Base-by-base conservation (phyloP, 1,140 invertebrate species). In the Macrobrachium rosenbergii region DNA sequence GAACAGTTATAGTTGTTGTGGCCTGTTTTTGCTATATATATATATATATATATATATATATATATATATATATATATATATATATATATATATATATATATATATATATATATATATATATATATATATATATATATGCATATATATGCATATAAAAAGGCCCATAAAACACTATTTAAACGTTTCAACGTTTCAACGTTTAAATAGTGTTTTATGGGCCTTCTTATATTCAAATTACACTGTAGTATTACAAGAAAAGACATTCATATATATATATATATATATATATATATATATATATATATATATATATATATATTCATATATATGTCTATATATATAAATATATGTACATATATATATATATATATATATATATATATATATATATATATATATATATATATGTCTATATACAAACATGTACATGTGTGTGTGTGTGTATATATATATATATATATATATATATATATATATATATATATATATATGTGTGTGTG, bases 251-350 rank as follows among this genome's bases (percentile, higher is more conserved):
- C n/a, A n/a, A n/a, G n/a, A n/a, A n/a, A n/a, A n/a, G n/a, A n/a
- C n/a, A n/a, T n/a, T 52, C 2, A 8, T 10, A n/a, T 69, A 69
- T 69, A 69, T 69, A 69, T 69, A 69, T 69, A 69, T 69, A 69
- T 69, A 69, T 69, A 69, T 69, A 69, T 69, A 69, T 69, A 69
- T 69, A 69, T 69, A 69, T 19, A 69, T 69, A 21, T 69, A 69
- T 69, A 69, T 69, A 69, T 69, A 69, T 69, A 69, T 69, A 69
- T 69, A 69, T 69, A 69, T 69, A 69, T 69, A 69, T 69, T 21
- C 14, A 69, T 69, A 69, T 69, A 69, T 69, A 69, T n/a, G n/a
- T 69, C 14, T 7, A 19, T n/a, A 69, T n/a, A 69, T n/a, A 69
- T n/a, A 69, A 1, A 69, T n/a, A 69, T 69, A 19, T n/a, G n/a